Conservation (phyloP, 2,113 vertebrate genomes). For the Ceyx cyanopectus region DNA sequence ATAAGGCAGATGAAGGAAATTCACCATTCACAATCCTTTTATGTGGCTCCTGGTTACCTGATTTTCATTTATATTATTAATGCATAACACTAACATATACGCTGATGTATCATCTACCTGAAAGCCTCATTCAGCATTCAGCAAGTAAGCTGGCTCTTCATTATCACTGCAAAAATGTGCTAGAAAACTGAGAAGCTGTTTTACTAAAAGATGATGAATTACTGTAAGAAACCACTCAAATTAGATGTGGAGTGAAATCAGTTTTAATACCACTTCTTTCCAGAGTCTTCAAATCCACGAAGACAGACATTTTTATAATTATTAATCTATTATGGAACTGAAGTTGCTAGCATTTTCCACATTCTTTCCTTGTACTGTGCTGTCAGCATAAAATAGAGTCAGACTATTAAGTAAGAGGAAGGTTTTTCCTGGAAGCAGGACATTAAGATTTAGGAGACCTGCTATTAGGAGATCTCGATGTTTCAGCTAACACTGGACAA, state of each 20-base stretch:
- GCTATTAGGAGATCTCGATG: not conserved
- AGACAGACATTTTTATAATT: not conserved
- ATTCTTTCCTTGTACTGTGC: not conserved
- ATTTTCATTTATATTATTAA: not conserved
- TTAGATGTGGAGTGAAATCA: not conserved
- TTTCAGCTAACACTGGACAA: not conserved
- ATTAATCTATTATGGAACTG: not conserved
- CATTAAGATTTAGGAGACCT: not conserved
- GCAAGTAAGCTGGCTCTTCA: not conserved
- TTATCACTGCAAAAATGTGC: not conserved
- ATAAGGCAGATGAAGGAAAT: not conserved
- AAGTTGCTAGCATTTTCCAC: not conserved
- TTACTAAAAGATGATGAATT: not conserved
- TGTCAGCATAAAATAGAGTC: not conserved
- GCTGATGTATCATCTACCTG: not conserved
- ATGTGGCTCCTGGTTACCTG: not conserved
- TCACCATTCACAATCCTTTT: not conserved
- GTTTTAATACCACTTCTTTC: not conserved
- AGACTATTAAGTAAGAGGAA: not conserved
- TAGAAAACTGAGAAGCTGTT: not conserved
- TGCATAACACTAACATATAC: not conserved
- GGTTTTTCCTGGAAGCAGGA: not conserved
- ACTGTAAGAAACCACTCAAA: not conserved
- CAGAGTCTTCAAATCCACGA: not conserved
- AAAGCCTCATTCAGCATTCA: not conserved